These are phyloP conservation scores for Tethya wilhelma DNA, from an alignment of 37 sponge, comb jelly and placozoan species.

Conservation along the genomic window DNA sequence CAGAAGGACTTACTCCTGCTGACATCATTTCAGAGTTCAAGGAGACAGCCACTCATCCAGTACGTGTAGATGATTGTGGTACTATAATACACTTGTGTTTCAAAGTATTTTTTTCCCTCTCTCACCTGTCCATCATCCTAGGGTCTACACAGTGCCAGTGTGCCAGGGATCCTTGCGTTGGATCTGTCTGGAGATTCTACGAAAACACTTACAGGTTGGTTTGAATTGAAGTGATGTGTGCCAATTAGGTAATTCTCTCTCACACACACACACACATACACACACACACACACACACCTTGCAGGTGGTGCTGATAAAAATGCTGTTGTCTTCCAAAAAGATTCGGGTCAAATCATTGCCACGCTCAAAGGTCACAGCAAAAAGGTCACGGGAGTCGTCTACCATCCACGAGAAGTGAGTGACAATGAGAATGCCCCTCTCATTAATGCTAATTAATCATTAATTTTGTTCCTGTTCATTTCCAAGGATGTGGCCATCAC, in stretches of 20 bases:
- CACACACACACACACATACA: neutral
- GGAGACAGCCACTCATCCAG: slow-evolving; percentile 91
- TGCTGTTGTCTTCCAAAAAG: slow-evolving; percentile 91
- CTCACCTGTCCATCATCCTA: slow-evolving; percentile 1
- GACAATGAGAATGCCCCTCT: neutral
- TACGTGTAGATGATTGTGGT: slow-evolving; percentile 5
- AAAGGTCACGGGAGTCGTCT: slow-evolving; percentile 91
- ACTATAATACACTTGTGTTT: neutral
- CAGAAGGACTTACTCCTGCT: slow-evolving; percentile 85
- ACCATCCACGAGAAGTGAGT: slow-evolving; percentile 83
- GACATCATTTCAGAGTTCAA: slow-evolving; percentile 81
- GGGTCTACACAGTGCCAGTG: slow-evolving; percentile 96
- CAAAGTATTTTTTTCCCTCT: neutral
- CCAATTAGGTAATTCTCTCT: too few species aligned
- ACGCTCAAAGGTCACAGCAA: slow-evolving; percentile 97
- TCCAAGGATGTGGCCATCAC: slow-evolving; percentile 78
- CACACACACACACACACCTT: neutral
- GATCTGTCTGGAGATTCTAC: slow-evolving; percentile 85
- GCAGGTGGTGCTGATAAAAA: slow-evolving; percentile 94
- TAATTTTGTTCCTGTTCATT: neutral
- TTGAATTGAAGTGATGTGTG: neutral
- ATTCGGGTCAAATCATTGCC: slow-evolving; percentile 84
- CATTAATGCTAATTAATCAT: neutral
- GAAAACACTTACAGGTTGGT: slow-evolving; percentile 83
- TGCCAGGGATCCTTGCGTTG: slow-evolving; percentile 93